Evolutionary conservation across 2,888 invertebrate species (phyloP).

Genomic region (Marronus borbonicus): DNA sequence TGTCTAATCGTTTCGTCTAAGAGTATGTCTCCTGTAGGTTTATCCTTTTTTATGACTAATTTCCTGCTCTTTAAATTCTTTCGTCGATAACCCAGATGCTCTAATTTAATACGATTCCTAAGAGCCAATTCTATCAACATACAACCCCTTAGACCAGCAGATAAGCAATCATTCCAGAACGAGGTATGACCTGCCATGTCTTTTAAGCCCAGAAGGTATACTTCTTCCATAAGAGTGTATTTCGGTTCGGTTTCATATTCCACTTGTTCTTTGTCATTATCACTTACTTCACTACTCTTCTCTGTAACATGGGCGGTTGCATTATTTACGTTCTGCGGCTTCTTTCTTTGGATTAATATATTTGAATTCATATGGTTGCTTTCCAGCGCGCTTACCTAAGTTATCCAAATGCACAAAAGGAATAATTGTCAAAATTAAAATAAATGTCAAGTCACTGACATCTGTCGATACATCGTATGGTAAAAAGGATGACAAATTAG

Average conservation of each 20-base stretch:
- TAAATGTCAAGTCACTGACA: conserved; percentile 13
- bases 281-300: conserved; percentile 72
- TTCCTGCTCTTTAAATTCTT: conserved; percentile 88
- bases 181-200: conserved; percentile 99
- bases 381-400: neutral
- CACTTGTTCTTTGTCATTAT: neutral
- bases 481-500: too few relatives aligned
- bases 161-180: conserved; percentile 99
- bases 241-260: conserved; percentile 82
- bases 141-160: conserved; percentile 94
- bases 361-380: conserved; percentile 4
- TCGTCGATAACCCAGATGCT: conserved; percentile 93
- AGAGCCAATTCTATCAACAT: conserved; percentile 94
- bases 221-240: conserved; percentile 99
- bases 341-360: conserved; percentile 45
- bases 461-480: neutral
- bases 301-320: neutral
- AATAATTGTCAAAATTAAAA: conserved; percentile 24
- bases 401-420: neutral
- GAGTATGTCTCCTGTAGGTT: conserved; percentile 94
- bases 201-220: conserved; percentile 95
- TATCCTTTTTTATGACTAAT: conserved; percentile 82
- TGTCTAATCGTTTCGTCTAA: conserved; percentile 92
- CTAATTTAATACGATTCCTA: conserved; percentile 91
- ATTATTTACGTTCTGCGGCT: conserved; percentile 14